Percentiles rank a stretch among this genome's conserved stretches.
phyloP scores from a whole-genome alignment of 1,140 invertebrate genomes.

The Musca vetustissima region DNA sequence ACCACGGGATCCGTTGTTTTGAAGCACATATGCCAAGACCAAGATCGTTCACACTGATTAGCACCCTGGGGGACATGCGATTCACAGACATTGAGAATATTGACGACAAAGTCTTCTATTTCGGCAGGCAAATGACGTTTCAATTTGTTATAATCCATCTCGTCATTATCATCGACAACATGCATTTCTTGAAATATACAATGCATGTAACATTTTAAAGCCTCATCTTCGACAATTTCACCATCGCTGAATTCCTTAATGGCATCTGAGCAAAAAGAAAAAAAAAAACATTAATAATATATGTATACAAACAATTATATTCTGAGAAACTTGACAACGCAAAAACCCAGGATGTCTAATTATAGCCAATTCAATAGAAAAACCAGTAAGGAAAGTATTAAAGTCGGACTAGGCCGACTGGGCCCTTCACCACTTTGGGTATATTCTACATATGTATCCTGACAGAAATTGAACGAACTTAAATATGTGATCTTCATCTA shows the following conservation, averaged over 20 bases:
- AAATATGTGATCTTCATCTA: too few relatives aligned
- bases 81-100: constrained; percentile 9
- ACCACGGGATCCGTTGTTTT: constrained; percentile 23
- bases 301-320: too few relatives aligned
- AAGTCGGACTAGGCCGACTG: too few relatives aligned
- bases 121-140: constrained; percentile 7
- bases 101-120: background rate
- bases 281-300: too few relatives aligned
- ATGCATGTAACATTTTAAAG: constrained; percentile 52
- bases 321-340: too few relatives aligned
- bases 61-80: constrained; percentile 35
- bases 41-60: constrained; percentile 36
- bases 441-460: too few relatives aligned
- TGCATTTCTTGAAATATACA: constrained; percentile 50
- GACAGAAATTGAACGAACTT: too few relatives aligned
- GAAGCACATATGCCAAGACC: constrained; percentile 37
- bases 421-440: too few relatives aligned
- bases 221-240: constrained; percentile 48
- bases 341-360: too few relatives aligned
- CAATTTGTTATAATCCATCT: constrained; percentile 47
- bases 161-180: constrained; percentile 49
- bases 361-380: too few relatives aligned
- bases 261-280: too few relatives aligned
- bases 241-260: constrained; percentile 53
- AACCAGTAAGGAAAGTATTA: too few relatives aligned